phyloP scores from a whole-genome alignment of 2,888 invertebrate species.

The Philhelius pedissequus region DNA sequence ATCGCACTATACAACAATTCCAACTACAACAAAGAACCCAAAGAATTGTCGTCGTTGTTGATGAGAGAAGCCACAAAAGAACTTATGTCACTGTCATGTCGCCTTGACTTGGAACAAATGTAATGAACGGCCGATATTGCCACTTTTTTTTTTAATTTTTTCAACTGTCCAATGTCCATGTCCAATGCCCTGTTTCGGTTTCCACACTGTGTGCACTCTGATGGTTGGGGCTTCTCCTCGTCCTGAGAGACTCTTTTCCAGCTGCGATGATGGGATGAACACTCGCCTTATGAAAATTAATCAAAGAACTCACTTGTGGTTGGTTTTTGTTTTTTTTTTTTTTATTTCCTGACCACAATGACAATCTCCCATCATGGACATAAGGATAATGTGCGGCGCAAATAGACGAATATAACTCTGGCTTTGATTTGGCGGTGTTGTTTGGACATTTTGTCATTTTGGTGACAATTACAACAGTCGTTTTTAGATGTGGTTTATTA shows the following conservation, averaged over 20 bases:
- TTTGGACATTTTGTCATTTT: conserved; percentile 11
- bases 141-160: conserved; percentile 35
- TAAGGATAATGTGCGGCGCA: conserved; percentile 60
- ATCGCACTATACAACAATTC: too few relatives aligned
- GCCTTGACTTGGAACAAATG: conserved; percentile 66
- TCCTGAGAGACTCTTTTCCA: conserved; percentile 50
- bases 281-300: conserved; percentile 66
- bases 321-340: background rate
- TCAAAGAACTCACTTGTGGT: conserved; percentile 48
- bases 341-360: conserved; percentile 4
- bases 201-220: background rate
- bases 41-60: conserved; percentile 47
- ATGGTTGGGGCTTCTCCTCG: conserved; percentile 11
- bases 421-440: conserved; percentile 57
- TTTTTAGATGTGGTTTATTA: conserved; percentile 21
- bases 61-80: conserved; percentile 67
- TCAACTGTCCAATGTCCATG: background rate
- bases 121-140: conserved; percentile 65
- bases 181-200: background rate
- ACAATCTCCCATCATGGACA: conserved; percentile 48
- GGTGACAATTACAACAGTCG: conserved; percentile 35
- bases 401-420: conserved; percentile 56
- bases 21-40: background rate
- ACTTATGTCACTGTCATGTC: conserved; percentile 69
- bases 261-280: conserved; percentile 50